These are phyloP conservation scores for Corydoras maculifer DNA, from an alignment of 2,113 vertebrate genomes.

Conservation along the genomic window DNA sequence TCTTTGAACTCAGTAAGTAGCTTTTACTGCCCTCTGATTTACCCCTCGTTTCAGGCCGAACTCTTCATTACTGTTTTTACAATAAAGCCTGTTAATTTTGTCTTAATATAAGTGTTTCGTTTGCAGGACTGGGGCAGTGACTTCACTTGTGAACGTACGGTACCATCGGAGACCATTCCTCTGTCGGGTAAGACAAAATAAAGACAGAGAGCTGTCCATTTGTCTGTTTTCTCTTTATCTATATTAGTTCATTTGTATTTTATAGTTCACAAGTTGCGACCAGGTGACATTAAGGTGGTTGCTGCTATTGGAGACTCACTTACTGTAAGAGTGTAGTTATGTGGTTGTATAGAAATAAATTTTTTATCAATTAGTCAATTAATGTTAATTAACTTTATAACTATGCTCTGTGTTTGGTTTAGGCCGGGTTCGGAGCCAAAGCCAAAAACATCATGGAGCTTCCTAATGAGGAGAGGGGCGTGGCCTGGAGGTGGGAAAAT, in stretches of 20 bases:
- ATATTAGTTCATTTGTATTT: not conserved
- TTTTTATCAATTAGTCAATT: no score
- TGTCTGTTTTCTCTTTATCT: not conserved
- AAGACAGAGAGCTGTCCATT: not conserved
- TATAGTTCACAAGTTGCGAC: slow-evolving; percentile 76
- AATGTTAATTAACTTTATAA: not conserved
- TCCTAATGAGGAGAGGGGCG: slow-evolving; percentile 68
- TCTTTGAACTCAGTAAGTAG: not conserved
- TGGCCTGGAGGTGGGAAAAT: slow-evolving; percentile 82
- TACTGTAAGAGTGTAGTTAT: slow-evolving; percentile 66
- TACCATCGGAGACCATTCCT: slow-evolving; percentile 66
- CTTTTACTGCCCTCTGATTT: no score
- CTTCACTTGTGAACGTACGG: slow-evolving; percentile 62
- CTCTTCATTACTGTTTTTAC: no score
- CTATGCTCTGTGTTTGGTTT: not conserved
- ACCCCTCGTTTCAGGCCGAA: no score
- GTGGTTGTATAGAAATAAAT: not conserved
- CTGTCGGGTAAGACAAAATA: slow-evolving; percentile 71
- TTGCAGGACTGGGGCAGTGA: slow-evolving; percentile 89
- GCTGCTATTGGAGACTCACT: slow-evolving; percentile 84
- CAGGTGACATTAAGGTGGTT: slow-evolving; percentile 78
- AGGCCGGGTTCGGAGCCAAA: slow-evolving; percentile 77
- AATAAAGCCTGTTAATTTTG: no score
- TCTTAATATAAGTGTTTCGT: not conserved
- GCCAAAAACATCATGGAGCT: slow-evolving; percentile 52